These are phyloP conservation scores for Hyppa rectilinea DNA, from an alignment of 2,888 invertebrate genomes.

Conservation along the genomic window DNA sequence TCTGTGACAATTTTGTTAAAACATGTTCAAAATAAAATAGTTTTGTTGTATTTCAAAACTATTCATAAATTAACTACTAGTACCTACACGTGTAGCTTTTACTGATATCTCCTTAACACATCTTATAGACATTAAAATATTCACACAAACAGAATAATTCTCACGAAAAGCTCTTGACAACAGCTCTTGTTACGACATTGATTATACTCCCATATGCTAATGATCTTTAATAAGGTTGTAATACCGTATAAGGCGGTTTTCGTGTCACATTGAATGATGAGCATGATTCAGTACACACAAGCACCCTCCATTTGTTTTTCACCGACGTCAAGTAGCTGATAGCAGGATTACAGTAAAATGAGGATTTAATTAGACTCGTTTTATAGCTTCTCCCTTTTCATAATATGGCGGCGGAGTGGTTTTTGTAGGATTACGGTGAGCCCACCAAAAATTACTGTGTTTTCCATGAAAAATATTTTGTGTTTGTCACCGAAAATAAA, in stretches of 20 bases:
- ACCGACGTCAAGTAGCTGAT: constrained; percentile 39
- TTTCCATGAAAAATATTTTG: constrained; percentile 12
- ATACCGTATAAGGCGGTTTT: constrained; percentile 43
- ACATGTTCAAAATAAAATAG: constrained; percentile 7
- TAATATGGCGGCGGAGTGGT: constrained; percentile 22
- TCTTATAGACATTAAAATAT: constrained; percentile 26
- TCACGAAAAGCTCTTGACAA: constrained; percentile 21
- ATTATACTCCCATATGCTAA: constrained; percentile 34
- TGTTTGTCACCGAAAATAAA: constrained; percentile 15
- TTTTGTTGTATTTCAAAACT: not conserved
- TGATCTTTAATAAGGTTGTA: constrained; percentile 34
- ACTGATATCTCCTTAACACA: not conserved
- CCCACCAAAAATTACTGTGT: constrained; percentile 12
- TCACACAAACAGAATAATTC: constrained; percentile 29
- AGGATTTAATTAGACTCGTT: constrained; percentile 53
- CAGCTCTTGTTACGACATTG: constrained; percentile 23
- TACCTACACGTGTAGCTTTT: constrained; percentile 1
- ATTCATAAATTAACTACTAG: not conserved
- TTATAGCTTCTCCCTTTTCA: constrained; percentile 22
- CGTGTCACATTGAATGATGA: constrained; percentile 29
- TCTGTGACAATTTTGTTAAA: constrained; percentile 10
- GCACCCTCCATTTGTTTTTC: constrained; percentile 32
- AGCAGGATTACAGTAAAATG: constrained; percentile 54
- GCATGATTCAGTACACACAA: constrained; percentile 29
- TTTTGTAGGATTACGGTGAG: constrained; percentile 48